Percentiles rank a stretch among this genome's conserved stretches.
Evolutionary conservation across 1,140 invertebrate genomes (phyloP).

Genomic region (Leptinotarsa lineolata): DNA sequence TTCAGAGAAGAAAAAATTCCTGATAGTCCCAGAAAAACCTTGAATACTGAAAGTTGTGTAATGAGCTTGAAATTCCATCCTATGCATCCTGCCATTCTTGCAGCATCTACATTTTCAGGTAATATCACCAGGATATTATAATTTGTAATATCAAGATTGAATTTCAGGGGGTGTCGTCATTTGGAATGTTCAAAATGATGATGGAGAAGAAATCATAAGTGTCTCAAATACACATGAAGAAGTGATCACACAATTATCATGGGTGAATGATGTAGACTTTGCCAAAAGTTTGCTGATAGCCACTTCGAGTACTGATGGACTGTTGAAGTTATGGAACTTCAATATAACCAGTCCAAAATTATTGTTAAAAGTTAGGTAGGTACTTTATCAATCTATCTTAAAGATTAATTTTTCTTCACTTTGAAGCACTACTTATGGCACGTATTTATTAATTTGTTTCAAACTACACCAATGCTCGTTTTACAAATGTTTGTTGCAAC

Average conservation of each 20-base stretch:
- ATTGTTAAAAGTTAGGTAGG: conserved; percentile 45
- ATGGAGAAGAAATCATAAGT: conserved; percentile 43
- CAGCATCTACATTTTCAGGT: conserved; percentile 50
- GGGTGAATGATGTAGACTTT: conserved; percentile 46
- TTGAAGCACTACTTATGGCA: no score
- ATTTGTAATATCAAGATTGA: background rate
- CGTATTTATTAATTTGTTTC: no score
- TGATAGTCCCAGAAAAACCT: conserved; percentile 39
- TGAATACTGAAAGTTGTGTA: conserved; percentile 47
- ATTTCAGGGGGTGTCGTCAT: conserved; percentile 47
- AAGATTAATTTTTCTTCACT: background rate
- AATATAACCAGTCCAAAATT: conserved; percentile 33
- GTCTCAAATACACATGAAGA: conserved; percentile 46
- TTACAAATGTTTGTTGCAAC: no score
- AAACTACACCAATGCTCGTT: no score
- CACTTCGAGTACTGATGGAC: conserved; percentile 50
- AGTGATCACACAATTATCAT: conserved; percentile 46
- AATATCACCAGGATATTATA: background rate
- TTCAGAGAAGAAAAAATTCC: conserved; percentile 44
- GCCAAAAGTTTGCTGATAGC: conserved; percentile 44
- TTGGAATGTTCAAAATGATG: conserved; percentile 51
- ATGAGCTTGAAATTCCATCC: conserved; percentile 47
- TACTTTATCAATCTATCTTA: background rate
- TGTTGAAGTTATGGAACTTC: conserved; percentile 50
- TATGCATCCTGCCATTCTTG: conserved; percentile 41